Evolutionary conservation across 1,140 invertebrate species (phyloP), one percentile per base, ranked within the genome.

Genomic region (Lysiphlebus fabarum): DNA sequence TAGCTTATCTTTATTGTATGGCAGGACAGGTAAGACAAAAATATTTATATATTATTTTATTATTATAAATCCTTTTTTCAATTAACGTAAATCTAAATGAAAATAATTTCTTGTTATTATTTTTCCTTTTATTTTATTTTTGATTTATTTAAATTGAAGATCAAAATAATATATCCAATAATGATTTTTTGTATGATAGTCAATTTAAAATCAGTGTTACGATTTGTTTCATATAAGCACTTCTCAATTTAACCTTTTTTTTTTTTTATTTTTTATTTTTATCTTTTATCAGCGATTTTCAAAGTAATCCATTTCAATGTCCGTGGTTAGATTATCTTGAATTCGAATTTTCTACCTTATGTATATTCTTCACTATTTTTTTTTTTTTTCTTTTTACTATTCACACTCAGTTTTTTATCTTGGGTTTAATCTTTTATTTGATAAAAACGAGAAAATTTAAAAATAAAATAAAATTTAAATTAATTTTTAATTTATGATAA

Each of bases 1-100:
- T 85, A 0, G 67, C 70, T 9, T 62, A 42, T 56, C 56, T 76
- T 0, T 77, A 70, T 45, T 76, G 73, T 47, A 71, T 70, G 67
- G 67, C 71, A 36, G 75, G 72, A 5, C 66, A 70, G 68, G 76
- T 78, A 67, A 68, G 62, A 37, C 11, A 12, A 45, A 45, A 14
- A 7, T 5, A 44, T 44, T 12, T 44, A 44, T 44, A 26, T 1
- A 26, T 26, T 26, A 26, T 26, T 26, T 26, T 26, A 1, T 26
- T 26, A 1, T 45, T 45, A 45, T 45, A 45, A 45, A 26, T 26
- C 17, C 17, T 26, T 26, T 26, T 26, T 26, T 26, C 17, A 26
- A 26, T 26, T 26, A 26, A 26, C 17, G 17, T 26, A 26, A 26
- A 26, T 26, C 17, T 26, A 26, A 26, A 26, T 26, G 2, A 26